phyloP scores from a whole-genome alignment of 2,888 invertebrate species.

The Andrena dorsata region DNA sequence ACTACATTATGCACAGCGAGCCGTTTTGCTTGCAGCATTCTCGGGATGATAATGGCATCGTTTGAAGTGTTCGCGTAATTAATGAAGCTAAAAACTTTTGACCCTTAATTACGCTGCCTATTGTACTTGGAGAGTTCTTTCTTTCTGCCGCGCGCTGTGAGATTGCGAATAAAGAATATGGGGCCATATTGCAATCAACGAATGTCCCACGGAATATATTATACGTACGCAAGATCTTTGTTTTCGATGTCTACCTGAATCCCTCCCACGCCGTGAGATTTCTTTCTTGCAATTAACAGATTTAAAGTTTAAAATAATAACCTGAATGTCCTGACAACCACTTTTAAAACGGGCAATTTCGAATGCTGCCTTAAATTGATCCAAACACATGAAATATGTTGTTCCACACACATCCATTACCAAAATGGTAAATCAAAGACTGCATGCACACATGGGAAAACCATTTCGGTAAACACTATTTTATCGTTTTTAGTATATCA shows the following conservation, averaged over 20 bases:
- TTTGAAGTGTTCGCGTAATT: constrained; percentile 73
- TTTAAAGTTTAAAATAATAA: neutral
- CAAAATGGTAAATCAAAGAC: constrained; percentile 43
- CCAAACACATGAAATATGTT: constrained; percentile 18
- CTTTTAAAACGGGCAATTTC: too few species aligned
- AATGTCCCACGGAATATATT: constrained; percentile 48
- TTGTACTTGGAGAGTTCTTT: constrained; percentile 63
- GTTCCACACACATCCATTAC: constrained; percentile 39
- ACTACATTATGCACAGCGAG: constrained; percentile 65
- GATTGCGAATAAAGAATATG: constrained; percentile 63
- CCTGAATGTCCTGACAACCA: too few species aligned
- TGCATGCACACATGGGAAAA: constrained; percentile 44
- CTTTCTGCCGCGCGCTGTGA: constrained; percentile 49
- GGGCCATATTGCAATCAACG: constrained; percentile 51
- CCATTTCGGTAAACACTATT: constrained; percentile 56
- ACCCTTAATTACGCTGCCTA: constrained; percentile 70
- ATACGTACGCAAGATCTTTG: constrained; percentile 29
- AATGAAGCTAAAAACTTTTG: constrained; percentile 72
- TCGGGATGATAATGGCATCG: constrained; percentile 70
- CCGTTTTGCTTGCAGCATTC: constrained; percentile 66
- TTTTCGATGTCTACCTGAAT: constrained; percentile 14
- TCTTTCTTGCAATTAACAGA: neutral
- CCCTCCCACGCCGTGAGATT: neutral
- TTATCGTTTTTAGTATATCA: constrained; percentile 51
- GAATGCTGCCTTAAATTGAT: too few species aligned